Evolutionary conservation across 2,888 invertebrate genomes (phyloP).

Genomic region (Morpho helenor): DNA sequence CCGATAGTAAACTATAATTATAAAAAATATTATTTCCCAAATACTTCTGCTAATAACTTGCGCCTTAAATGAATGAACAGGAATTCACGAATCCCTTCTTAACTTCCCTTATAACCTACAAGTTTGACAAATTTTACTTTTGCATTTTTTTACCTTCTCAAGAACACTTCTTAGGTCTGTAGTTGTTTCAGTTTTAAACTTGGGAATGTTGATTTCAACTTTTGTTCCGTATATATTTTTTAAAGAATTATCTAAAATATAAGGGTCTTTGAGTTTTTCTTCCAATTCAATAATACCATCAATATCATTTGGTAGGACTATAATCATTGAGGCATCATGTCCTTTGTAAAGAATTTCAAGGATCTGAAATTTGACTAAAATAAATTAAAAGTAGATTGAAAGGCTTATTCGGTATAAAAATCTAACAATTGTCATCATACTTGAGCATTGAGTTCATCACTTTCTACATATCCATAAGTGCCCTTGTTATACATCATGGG

Average conservation of each 20-base stretch:
- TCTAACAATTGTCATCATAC: slow-evolving; percentile 33
- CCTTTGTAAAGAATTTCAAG: slow-evolving; percentile 87
- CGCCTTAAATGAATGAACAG: too few species aligned
- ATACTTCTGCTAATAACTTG: too few species aligned
- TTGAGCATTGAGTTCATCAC: slow-evolving; percentile 53
- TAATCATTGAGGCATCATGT: slow-evolving; percentile 82
- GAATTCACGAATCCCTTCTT: too few species aligned
- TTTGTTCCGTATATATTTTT: slow-evolving; percentile 32
- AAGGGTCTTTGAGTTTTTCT: slow-evolving; percentile 72
- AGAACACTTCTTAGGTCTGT: slow-evolving; percentile 40
- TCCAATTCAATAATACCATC: slow-evolving; percentile 82
- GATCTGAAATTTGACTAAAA: slow-evolving; percentile 59
- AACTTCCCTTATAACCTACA: too few species aligned
- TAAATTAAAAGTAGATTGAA: neutral
- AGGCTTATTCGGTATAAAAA: neutral
- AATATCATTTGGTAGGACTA: slow-evolving; percentile 84
- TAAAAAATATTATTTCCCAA: too few species aligned
- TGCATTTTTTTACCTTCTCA: slow-evolving; percentile 1
- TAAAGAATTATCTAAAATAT: slow-evolving; percentile 38
- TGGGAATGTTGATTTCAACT: slow-evolving; percentile 84
- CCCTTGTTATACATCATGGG: slow-evolving; percentile 82
- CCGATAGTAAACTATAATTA: too few species aligned
- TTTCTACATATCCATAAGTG: slow-evolving; percentile 57
- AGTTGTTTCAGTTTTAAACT: slow-evolving; percentile 88
- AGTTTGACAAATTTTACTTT: too few species aligned